phyloP scores from a whole-genome alignment of 2,888 invertebrate genomes.

The Drosophila anomelani region DNA sequence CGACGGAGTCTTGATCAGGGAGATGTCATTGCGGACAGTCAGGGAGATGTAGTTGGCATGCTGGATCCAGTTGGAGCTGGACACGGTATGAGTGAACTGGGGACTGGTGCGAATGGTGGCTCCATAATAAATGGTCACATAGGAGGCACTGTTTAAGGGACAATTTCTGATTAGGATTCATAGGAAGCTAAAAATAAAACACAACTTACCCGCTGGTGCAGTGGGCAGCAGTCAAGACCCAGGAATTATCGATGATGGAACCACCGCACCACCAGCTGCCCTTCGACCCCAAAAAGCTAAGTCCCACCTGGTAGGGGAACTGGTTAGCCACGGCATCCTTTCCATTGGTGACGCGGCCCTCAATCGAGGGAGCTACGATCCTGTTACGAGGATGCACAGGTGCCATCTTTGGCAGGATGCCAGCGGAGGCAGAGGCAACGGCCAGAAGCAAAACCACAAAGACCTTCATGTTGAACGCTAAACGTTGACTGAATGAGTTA shows the following conservation, averaged over 20 bases:
- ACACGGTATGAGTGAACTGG: conserved; percentile 7
- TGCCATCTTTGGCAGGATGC: neutral
- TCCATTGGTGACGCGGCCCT: conserved; percentile 39
- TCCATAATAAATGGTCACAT: conserved; percentile 2
- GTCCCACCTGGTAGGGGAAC: conserved; percentile 42
- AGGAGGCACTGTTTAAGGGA: neutral
- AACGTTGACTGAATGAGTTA: neutral
- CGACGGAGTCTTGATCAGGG: conserved; percentile 60
- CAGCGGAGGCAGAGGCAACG: neutral
- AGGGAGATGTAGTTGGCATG: conserved; percentile 75
- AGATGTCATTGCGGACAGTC: conserved; percentile 68
- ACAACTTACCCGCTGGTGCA: conserved; percentile 13
- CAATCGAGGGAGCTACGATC: conserved; percentile 5
- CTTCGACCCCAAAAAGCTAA: conserved; percentile 19
- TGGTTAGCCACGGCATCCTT: conserved; percentile 31
- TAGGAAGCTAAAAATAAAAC: neutral
- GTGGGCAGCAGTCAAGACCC: conserved; percentile 34
- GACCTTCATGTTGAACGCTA: conserved; percentile 2
- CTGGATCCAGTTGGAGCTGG: conserved; percentile 64
- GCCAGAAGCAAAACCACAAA: conserved; percentile 1
- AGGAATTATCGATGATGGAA: conserved; percentile 23
- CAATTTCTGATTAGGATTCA: too few relatives aligned
- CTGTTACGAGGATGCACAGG: conserved; percentile 6
- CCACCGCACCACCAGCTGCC: conserved; percentile 44
- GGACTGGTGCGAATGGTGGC: conserved; percentile 7